Evolutionary conservation across 1,140 invertebrate species (phyloP).

Genomic region (Pseudomyrmex flavicornis): DNA sequence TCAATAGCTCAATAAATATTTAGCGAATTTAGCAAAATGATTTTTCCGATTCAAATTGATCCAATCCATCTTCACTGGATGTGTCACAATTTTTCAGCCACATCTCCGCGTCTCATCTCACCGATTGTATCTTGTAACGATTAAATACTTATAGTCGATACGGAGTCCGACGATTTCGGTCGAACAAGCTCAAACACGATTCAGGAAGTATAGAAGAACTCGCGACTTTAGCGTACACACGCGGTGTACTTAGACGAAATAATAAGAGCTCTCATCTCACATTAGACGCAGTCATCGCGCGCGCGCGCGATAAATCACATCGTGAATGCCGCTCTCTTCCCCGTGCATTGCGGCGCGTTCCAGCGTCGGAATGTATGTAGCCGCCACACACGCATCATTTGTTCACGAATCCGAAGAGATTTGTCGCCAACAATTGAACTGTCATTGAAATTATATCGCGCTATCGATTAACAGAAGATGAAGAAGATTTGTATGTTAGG

Average conservation of each 20-base stretch:
- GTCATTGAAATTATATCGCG: constrained; percentile 2
- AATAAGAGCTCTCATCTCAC: constrained; percentile 28
- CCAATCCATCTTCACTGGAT: too few species aligned
- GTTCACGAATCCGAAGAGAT: constrained; percentile 7
- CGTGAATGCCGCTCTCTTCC: background rate
- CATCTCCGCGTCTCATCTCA: constrained; percentile 11
- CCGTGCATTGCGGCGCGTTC: background rate
- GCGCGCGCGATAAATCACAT: background rate
- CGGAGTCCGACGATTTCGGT: constrained; percentile 29
- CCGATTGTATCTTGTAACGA: constrained; percentile 20
- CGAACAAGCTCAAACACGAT: constrained; percentile 52
- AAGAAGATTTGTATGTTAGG: too few species aligned
- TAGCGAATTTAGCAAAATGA: too few species aligned
- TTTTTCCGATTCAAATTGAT: too few species aligned
- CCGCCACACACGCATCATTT: too few species aligned
- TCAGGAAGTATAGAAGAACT: constrained; percentile 22
- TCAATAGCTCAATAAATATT: too few species aligned
- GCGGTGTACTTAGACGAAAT: constrained; percentile 31
- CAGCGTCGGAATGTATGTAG: too few species aligned
- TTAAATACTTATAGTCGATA: constrained; percentile 43
- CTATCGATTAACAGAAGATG: background rate
- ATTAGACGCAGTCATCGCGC: background rate
- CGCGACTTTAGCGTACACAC: constrained; percentile 30
- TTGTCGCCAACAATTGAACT: background rate
- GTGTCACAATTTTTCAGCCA: too few species aligned